These are phyloP conservation scores for Mobula hypostoma DNA, from an alignment of 2,113 vertebrate species.

Conservation along the genomic window DNA sequence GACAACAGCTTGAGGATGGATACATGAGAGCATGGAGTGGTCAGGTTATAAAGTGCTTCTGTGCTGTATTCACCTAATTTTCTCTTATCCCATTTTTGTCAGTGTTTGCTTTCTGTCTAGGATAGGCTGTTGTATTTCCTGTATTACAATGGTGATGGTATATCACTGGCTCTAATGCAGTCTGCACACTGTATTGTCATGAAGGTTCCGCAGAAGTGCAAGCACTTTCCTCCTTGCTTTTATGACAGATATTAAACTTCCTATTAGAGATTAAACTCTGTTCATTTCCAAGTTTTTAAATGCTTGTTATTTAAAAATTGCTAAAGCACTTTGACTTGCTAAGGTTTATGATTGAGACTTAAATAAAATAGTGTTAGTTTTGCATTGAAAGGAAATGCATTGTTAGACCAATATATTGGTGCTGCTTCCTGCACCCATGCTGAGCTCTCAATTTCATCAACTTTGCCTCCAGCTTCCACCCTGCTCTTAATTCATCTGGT, in stretches of 20 bases:
- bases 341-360: background rate
- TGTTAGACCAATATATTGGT: background rate
- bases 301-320: background rate
- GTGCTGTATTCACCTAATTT: too few relatives aligned
- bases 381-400: background rate
- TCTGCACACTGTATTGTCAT: too few relatives aligned
- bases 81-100: background rate
- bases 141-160: background rate
- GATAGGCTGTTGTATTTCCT: background rate
- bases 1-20: too few relatives aligned
- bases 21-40: too few relatives aligned
- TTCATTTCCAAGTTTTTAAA: background rate
- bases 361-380: background rate
- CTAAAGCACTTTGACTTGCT: background rate
- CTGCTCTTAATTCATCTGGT: too few relatives aligned
- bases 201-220: too few relatives aligned
- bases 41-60: too few relatives aligned
- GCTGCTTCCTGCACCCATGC: too few relatives aligned
- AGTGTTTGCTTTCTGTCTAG: background rate
- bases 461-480: too few relatives aligned
- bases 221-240: background rate
- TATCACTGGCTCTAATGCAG: too few relatives aligned
- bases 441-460: too few relatives aligned
- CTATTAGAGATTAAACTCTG: background rate
- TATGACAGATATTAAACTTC: background rate